Percentiles rank a stretch among this genome's conserved stretches.
These are phyloP conservation scores for Malthinus flaveolus DNA, from an alignment of 2,888 invertebrate species.

Conservation along the genomic window DNA sequence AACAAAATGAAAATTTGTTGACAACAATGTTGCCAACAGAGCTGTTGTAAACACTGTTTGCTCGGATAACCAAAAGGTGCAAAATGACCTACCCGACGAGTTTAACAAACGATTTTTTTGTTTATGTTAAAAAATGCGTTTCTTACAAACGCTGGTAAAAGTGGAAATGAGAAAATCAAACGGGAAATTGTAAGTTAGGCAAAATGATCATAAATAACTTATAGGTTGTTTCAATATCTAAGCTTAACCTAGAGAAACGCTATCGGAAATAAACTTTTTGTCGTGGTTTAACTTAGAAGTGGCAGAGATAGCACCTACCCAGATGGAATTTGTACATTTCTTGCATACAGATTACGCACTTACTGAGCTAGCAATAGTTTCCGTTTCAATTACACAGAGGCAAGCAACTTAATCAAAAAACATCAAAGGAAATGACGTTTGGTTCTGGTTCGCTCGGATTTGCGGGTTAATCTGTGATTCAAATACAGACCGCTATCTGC, in stretches of 20 bases:
- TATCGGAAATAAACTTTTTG: conserved; percentile 25
- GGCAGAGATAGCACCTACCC: conserved; percentile 27
- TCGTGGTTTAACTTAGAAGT: conserved; percentile 20
- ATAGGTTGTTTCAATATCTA: conserved; percentile 14
- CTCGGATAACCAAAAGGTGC: too few species aligned
- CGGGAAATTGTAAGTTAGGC: conserved; percentile 11
- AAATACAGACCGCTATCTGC: conserved; percentile 39
- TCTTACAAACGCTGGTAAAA: too few species aligned
- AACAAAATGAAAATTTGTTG: too few species aligned
- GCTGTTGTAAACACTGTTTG: too few species aligned
- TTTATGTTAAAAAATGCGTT: too few species aligned
- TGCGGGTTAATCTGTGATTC: conserved; percentile 45
- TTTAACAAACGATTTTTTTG: too few species aligned
- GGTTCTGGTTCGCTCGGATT: conserved; percentile 39
- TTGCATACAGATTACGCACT: conserved; percentile 54
- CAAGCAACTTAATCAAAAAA: conserved; percentile 51
- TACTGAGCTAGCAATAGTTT: conserved; percentile 48
- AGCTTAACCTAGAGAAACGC: conserved; percentile 9
- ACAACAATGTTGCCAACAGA: too few species aligned
- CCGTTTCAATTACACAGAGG: conserved; percentile 50
- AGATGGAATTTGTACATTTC: conserved; percentile 37
- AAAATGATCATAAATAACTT: conserved; percentile 17
- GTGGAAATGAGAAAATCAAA: conserved; percentile 3
- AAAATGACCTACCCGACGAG: too few species aligned
- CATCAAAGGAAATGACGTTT: conserved; percentile 50